Evolutionary conservation across 2,888 invertebrate species (phyloP).

Genomic region (Balanococcus diminutus): DNA sequence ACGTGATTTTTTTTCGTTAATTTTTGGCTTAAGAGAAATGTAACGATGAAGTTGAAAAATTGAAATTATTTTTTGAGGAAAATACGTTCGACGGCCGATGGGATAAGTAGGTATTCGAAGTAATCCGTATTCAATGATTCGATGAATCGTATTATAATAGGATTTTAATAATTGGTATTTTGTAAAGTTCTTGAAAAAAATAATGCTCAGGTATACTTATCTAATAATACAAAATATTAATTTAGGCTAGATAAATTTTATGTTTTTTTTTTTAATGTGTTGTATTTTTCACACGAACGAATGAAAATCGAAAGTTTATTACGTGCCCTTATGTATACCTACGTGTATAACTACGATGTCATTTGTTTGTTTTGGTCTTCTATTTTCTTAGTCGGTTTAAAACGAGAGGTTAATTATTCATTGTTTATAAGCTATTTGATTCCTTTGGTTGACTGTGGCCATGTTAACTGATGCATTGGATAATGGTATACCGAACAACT

Average conservation of each 20-base stretch:
- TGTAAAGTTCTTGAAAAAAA: not conserved
- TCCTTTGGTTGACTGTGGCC: slow-evolving; percentile 31
- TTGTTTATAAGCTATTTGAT: slow-evolving; percentile 35
- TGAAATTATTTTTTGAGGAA: not conserved
- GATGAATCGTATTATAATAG: not conserved
- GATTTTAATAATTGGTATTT: not conserved
- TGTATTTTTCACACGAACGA: not conserved
- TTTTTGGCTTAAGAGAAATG: not conserved
- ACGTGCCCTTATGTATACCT: not conserved
- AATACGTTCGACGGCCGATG: not conserved
- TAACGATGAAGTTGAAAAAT: not conserved
- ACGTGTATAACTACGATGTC: not conserved
- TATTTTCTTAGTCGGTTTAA: slow-evolving; percentile 35
- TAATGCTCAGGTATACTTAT: too few relatives aligned
- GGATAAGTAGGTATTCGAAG: not conserved
- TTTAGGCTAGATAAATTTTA: too few relatives aligned
- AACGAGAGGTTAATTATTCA: slow-evolving; percentile 35
- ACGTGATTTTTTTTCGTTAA: not conserved
- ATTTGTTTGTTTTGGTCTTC: slow-evolving; percentile 44
- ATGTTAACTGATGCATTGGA: slow-evolving; percentile 31
- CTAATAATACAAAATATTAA: too few relatives aligned
- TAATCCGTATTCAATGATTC: not conserved
- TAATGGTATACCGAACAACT: slow-evolving; percentile 35
- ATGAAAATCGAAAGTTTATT: not conserved
- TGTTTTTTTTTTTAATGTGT: not conserved